Conservation (phyloP, 2,797 vertebrate genomes). For the Helicolenus hilgendorfi region DNA sequence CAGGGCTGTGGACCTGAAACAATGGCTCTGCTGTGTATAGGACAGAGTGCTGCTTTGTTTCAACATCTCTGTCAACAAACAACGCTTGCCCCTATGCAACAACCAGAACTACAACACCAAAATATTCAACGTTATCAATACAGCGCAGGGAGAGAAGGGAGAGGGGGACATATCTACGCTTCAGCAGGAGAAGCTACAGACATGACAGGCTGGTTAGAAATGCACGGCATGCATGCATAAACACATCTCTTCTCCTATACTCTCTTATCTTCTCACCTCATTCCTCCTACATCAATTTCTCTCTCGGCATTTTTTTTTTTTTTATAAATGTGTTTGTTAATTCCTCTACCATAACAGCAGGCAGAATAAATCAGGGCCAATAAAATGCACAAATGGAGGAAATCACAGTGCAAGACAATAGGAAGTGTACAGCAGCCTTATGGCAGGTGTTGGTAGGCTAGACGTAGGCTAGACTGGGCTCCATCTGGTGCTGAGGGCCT, state of each 20-base stretch:
- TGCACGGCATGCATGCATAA: constrained; percentile 42
- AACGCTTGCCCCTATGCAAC: constrained; percentile 11
- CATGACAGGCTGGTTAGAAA: constrained; percentile 70
- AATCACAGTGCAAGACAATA: constrained; percentile 82
- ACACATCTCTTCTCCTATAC: neutral
- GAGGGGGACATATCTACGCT: constrained; percentile 48
- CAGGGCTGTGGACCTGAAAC: constrained; percentile 64
- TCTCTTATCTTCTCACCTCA: constrained; percentile 10
- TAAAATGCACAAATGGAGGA: constrained; percentile 48
- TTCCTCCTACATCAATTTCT: neutral
- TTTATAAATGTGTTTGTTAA: constrained; percentile 9
- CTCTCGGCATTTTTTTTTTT: neutral
- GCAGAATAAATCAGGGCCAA: constrained; percentile 41
- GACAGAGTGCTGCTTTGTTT: constrained; percentile 36
- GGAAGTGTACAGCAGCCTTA: constrained; percentile 62
- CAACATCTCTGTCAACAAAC: constrained; percentile 38
- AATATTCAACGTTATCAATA: constrained; percentile 55
- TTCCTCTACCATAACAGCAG: constrained; percentile 5
- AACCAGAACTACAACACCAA: constrained; percentile 4
- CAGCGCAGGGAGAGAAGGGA: neutral
- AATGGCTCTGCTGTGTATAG: constrained; percentile 49
- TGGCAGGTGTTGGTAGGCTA: constrained; percentile 88
- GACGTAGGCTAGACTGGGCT: constrained; percentile 87
- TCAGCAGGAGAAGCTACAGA: constrained; percentile 47
- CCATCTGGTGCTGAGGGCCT: constrained; percentile 90